phyloP scores from a whole-genome alignment of 2,113 vertebrate genomes.

The Engraulis encrasicolus region DNA sequence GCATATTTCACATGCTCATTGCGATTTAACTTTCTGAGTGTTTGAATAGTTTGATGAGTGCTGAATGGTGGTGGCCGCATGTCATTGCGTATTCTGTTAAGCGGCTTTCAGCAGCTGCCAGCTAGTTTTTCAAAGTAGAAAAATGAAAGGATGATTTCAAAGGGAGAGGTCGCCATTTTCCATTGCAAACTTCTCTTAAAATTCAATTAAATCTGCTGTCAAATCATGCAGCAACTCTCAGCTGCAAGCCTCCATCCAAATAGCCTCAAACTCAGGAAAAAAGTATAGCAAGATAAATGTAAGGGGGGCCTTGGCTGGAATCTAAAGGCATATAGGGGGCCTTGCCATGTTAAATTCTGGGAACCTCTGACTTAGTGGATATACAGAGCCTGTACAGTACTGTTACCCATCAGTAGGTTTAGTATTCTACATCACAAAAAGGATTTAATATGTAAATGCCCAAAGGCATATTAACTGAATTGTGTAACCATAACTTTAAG shows the following conservation, averaged over 20 bases:
- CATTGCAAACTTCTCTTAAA: too few species aligned
- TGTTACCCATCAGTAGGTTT: not conserved
- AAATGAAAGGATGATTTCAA: too few species aligned
- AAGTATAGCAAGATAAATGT: too few species aligned
- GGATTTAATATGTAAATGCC: too few species aligned
- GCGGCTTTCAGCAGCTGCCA: too few species aligned
- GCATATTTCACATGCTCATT: not conserved
- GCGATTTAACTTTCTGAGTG: not conserved
- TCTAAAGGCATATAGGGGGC: too few species aligned
- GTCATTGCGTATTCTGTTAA: not conserved
- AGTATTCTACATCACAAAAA: not conserved
- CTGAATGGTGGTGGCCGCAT: not conserved
- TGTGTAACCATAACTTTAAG: not conserved
- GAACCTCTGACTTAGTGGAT: too few species aligned
- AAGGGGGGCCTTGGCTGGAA: too few species aligned
- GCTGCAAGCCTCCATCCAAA: not conserved
- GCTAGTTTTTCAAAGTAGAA: not conserved
- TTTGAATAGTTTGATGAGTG: not conserved
- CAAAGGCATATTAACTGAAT: not conserved
- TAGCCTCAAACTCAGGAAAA: too few species aligned
- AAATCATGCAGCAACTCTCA: not conserved
- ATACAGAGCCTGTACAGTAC: not conserved
- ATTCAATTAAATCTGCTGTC: not conserved
- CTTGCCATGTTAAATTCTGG: too few species aligned
- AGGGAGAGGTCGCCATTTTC: not conserved